Conservation (phyloP, 2,888 invertebrate genomes). For the Bombyx huttoni region DNA sequence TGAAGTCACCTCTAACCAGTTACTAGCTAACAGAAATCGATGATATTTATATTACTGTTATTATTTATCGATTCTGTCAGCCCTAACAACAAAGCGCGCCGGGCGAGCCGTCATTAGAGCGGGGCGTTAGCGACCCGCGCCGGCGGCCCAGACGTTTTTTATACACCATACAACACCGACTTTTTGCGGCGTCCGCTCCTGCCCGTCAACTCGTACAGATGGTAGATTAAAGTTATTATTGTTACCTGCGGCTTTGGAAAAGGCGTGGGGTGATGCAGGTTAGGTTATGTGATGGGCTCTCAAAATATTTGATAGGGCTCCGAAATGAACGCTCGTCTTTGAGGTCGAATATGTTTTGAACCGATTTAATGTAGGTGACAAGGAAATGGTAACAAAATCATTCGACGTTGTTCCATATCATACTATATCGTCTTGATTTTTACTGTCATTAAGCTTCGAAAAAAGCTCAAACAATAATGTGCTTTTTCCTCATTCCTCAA, state of each 20-base stretch:
- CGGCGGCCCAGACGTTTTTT: conserved; percentile 64
- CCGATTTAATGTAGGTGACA: too few species aligned
- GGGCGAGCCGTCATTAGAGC: conserved; percentile 56
- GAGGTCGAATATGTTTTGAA: too few species aligned
- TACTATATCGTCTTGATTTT: too few species aligned
- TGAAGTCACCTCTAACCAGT: too few species aligned
- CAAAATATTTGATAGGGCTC: not conserved
- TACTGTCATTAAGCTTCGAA: too few species aligned
- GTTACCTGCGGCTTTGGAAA: conserved; percentile 26
- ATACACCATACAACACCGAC: conserved; percentile 25
- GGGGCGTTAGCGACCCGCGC: conserved; percentile 60
- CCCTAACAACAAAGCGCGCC: conserved; percentile 39
- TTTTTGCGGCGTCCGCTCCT: conserved; percentile 1
- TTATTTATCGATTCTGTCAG: not conserved
- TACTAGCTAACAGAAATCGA: too few species aligned
- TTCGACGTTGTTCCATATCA: too few species aligned
- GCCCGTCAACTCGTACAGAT: conserved; percentile 3
- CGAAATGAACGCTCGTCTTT: too few species aligned
- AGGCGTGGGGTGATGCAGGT: not conserved
- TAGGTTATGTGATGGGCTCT: not conserved
- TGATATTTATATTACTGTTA: too few species aligned
- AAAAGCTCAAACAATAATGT: too few species aligned
- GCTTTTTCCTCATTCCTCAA: too few species aligned
- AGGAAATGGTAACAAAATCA: too few species aligned
- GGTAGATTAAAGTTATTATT: not conserved